phyloP scores from a whole-genome alignment of 2,888 invertebrate species.

The Alloscopus bannaensis region DNA sequence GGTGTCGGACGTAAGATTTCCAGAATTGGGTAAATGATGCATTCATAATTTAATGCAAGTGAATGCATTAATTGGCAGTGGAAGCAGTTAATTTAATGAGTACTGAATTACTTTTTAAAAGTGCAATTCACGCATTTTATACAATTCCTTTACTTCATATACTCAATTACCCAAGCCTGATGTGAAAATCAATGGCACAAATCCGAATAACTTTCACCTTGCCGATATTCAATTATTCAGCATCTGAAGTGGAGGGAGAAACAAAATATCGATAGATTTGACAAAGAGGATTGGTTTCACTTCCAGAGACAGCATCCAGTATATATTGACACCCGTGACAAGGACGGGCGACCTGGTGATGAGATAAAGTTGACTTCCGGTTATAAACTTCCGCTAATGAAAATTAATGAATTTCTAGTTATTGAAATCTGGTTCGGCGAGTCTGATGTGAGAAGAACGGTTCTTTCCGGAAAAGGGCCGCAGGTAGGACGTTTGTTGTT shows the following conservation, averaged over 20 bases:
- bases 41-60: too few relatives aligned
- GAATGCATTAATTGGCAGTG: too few relatives aligned
- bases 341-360: conserved; percentile 16
- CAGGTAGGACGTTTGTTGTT: background rate
- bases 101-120: too few relatives aligned
- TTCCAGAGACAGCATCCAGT: background rate
- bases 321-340: background rate
- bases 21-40: too few relatives aligned
- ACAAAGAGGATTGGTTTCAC: conserved; percentile 2
- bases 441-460: background rate
- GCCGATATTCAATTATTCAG: too few relatives aligned
- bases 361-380: background rate
- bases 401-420: background rate
- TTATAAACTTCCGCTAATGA: background rate
- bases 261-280: conserved; percentile 3
- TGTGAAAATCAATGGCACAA: too few relatives aligned
- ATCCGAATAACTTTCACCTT: too few relatives aligned
- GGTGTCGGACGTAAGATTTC: too few relatives aligned
- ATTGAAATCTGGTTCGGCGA: conserved; percentile 9
- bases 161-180: too few relatives aligned
- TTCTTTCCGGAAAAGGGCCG: background rate
- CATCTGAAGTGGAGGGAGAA: conserved; percentile 24
- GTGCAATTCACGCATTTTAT: too few relatives aligned
- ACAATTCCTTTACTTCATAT: too few relatives aligned
- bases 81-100: too few relatives aligned